Evolutionary conservation across 1,140 invertebrate genomes (phyloP).

Genomic region (Drosophila parvula): DNA sequence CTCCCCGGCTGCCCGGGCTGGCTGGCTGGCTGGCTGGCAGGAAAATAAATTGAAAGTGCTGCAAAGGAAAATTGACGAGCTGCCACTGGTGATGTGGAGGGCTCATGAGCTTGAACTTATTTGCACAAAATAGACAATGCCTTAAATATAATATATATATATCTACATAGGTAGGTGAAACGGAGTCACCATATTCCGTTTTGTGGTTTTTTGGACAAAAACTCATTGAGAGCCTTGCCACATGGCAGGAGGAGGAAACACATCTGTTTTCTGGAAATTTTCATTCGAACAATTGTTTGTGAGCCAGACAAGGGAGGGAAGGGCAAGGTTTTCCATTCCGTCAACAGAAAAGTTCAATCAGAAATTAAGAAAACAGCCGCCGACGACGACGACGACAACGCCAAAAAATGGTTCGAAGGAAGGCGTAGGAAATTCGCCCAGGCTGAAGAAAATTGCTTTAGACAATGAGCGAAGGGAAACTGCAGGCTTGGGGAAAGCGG

Average conservation of each 20-base stretch:
- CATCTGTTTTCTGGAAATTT: conserved; percentile 73
- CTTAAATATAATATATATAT: conserved; percentile 43
- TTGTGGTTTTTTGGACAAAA: conserved; percentile 56
- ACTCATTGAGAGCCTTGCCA: conserved; percentile 60
- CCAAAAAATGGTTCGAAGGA: conserved; percentile 61
- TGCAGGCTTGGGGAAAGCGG: neutral
- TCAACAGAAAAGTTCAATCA: conserved; percentile 83
- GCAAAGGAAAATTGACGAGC: conserved; percentile 71
- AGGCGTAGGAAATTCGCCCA: conserved; percentile 58
- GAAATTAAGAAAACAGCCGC: conserved; percentile 82
- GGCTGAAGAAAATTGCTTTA: conserved; percentile 62
- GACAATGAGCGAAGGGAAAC: conserved; percentile 58
- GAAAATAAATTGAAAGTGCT: conserved; percentile 79
- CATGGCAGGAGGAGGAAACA: conserved; percentile 43
- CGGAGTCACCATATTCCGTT: conserved; percentile 54
- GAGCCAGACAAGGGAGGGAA: conserved; percentile 45
- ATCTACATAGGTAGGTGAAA: conserved; percentile 1
- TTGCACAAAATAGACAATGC: conserved; percentile 68
- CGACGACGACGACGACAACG: conserved; percentile 38
- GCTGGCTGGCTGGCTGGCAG: conserved; percentile 19
- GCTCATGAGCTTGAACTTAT: conserved; percentile 73
- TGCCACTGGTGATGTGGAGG: conserved; percentile 42
- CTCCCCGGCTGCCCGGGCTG: too few relatives aligned
- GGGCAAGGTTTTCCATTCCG: conserved; percentile 60
- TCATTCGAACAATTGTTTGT: conserved; percentile 69